Base-by-base conservation (phyloP, 2,888 invertebrate genomes). In the Cosmia pyralina region DNA sequence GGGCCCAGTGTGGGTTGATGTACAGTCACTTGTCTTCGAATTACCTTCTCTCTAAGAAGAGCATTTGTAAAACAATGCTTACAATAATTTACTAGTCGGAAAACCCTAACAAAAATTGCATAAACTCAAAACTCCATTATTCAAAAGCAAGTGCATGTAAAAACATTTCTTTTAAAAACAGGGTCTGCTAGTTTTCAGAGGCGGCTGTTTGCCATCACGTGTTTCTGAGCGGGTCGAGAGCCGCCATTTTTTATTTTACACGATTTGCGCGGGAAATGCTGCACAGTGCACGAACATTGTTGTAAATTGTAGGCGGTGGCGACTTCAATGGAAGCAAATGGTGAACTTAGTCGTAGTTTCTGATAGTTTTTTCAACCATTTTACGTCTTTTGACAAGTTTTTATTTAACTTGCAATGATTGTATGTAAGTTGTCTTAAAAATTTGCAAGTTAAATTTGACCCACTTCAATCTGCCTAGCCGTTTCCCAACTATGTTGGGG, bases 171-270 rank as follows among this genome's bases (percentile, higher is more conserved):
- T 57, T 63, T 11, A 57, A 57, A 67, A n/a, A 81, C 48, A 58
- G 70, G 38, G 50, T 55, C 44, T 55, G 70, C 59, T 53, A 62
- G 57, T 76, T 76, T 72, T 67, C 58, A 60, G 71, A 58, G 22
- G 50, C 58, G 22, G 50, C 58, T 79, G 77, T 82, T 85, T 77
- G 69, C 75, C 50, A 67, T 78, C 78, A 76, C 78, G 77, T 83
- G 81, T 79, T 78, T 74, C 62, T 67, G 81, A 81, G 48, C 63
- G 69, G 63, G 72, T 58, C 44, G 57, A 19, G 63, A 38, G 73
- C 38, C 66, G 66, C 75, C 80, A 80, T 79, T 82, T 86, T 80
- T 74, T 79, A 80, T 72, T 74, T 78, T 81, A 52, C 74, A 72
- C 53, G 55, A 57, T 70, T 72, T 69, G 46, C 66, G 60, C 66